These are phyloP conservation scores for Petrophora chlorosata DNA, from an alignment of 2,888 invertebrate species.

Conservation along the genomic window DNA sequence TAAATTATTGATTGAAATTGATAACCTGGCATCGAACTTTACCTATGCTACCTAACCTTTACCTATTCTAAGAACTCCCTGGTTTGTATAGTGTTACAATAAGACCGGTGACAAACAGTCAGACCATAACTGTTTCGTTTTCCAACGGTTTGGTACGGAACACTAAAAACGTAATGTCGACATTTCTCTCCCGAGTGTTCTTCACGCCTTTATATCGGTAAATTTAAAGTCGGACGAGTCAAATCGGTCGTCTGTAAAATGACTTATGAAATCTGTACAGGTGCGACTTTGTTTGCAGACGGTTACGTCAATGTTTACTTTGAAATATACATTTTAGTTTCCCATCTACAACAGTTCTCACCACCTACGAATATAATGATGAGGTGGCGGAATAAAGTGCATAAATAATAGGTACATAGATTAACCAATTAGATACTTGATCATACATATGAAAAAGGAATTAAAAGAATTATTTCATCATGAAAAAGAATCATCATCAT, in stretches of 20 bases:
- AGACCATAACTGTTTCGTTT: no score
- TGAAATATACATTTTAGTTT: slow-evolving; percentile 37
- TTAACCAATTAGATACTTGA: no score
- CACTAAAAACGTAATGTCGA: slow-evolving; percentile 31
- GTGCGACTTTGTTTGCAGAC: slow-evolving; percentile 58
- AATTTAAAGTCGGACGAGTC: slow-evolving; percentile 69
- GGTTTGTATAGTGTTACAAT: no score
- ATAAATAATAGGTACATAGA: no score
- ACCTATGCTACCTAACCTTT: no score
- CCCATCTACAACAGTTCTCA: slow-evolving; percentile 34
- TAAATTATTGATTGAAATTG: no score
- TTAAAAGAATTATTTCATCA: no score
- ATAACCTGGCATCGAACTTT: no score
- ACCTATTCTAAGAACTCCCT: no score
- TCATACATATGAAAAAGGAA: no score
- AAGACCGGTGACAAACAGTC: not conserved
- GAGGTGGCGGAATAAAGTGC: slow-evolving; percentile 2
- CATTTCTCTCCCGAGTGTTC: slow-evolving; percentile 51
- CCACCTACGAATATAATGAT: slow-evolving; percentile 30
- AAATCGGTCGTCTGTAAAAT: slow-evolving; percentile 65
- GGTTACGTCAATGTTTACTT: slow-evolving; percentile 59
- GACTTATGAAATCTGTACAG: slow-evolving; percentile 75
- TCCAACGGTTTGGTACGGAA: no score
- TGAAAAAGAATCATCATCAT: no score
- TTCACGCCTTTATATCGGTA: slow-evolving; percentile 57